phyloP scores from a whole-genome alignment of 2,113 vertebrate genomes.

The Erinaceus europaeus region DNA sequence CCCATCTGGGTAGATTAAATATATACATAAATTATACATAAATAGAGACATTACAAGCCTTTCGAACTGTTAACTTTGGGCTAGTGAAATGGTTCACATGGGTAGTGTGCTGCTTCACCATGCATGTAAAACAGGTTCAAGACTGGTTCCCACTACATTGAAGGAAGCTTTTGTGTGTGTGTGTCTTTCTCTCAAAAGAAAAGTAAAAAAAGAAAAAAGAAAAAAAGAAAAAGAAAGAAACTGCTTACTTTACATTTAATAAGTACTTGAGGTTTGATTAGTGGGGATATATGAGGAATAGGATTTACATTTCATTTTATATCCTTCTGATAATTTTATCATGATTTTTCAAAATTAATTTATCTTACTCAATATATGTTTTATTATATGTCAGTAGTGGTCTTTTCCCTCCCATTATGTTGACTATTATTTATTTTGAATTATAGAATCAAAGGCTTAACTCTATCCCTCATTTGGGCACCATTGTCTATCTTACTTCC shows the following conservation, averaged over 20 bases:
- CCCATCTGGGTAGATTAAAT: neutral
- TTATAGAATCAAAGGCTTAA: neutral
- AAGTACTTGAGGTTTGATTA: conserved; percentile 6
- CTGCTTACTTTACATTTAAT: neutral
- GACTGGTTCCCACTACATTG: too few species aligned
- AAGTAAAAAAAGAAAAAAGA: too few species aligned
- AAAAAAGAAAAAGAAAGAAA: neutral
- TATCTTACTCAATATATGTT: neutral
- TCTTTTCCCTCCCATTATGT: neutral
- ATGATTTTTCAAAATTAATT: conserved; percentile 19
- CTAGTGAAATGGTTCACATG: too few species aligned
- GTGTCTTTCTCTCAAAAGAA: too few species aligned
- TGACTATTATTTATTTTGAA: conserved; percentile 23
- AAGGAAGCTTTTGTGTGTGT: too few species aligned
- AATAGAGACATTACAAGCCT: neutral
- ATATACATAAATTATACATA: neutral
- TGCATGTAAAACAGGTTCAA: too few species aligned
- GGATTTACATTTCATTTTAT: conserved; percentile 9
- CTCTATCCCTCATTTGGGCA: conserved; percentile 2
- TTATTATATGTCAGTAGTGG: neutral
- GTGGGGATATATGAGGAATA: neutral
- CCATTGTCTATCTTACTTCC: neutral
- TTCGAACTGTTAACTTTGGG: too few species aligned
- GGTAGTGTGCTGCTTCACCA: too few species aligned
- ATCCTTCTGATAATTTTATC: conserved; percentile 13